Percentiles rank a stretch among this genome's conserved stretches.
phyloP scores from a whole-genome alignment of 2,113 vertebrate species.

The Actinemys pallida region DNA sequence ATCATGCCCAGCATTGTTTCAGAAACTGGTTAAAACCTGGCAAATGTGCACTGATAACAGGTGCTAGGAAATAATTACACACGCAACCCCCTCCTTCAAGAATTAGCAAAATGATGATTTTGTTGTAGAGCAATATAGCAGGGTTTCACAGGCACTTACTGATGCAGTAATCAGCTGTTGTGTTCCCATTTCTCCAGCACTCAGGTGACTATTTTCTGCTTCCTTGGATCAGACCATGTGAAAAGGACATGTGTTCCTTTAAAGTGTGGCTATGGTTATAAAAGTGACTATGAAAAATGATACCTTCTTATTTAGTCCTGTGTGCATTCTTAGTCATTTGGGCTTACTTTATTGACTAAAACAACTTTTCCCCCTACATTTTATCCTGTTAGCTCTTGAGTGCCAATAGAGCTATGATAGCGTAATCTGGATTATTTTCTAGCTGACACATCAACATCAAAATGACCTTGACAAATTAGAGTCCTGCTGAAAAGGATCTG shows the following conservation, averaged over 20 bases:
- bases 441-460: no score
- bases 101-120: not conserved
- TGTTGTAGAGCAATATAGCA: not conserved
- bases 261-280: not conserved
- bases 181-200: not conserved
- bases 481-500: no score
- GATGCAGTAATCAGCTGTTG: not conserved
- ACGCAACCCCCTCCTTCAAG: accelerated
- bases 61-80: not conserved
- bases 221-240: accelerated
- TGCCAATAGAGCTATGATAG: no score
- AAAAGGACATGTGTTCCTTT: not conserved
- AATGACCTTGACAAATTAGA: no score
- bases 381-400: not conserved
- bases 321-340: accelerated
- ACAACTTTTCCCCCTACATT: not conserved
- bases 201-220: not conserved
- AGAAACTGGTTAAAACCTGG: not conserved
- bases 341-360: not conserved
- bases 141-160: not conserved
- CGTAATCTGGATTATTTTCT: no score
- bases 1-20: not conserved
- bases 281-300: not conserved
- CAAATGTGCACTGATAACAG: not conserved
- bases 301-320: not conserved